phyloP scores from a whole-genome alignment of 2,888 invertebrate species.

The Aproaerema taeniolella region DNA sequence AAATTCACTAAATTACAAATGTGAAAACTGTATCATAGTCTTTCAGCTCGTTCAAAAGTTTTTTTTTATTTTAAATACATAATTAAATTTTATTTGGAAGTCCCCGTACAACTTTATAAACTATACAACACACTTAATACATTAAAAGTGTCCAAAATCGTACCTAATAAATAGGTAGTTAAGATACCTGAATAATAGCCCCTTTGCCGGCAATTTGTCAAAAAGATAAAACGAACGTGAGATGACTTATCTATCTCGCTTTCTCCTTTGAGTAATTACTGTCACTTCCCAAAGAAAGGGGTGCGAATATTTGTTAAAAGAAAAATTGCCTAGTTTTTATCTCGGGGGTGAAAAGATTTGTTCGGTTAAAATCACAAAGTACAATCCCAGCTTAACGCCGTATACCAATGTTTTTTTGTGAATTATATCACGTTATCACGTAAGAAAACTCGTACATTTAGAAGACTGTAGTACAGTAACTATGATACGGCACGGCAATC shows the following conservation, averaged over 20 bases:
- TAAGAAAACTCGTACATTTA: too few species aligned
- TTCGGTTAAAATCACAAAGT: not conserved
- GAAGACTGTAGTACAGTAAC: too few species aligned
- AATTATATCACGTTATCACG: not conserved
- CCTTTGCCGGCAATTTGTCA: constrained; percentile 16
- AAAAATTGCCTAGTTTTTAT: not conserved
- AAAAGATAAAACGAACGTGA: constrained; percentile 17
- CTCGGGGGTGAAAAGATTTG: not conserved
- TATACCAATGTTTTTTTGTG: not conserved
- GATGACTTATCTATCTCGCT: constrained; percentile 12
- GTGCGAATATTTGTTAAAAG: not conserved
- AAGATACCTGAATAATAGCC: constrained; percentile 9
- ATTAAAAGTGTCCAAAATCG: too few species aligned
- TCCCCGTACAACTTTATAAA: too few species aligned
- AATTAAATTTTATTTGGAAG: too few species aligned
- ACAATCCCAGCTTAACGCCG: not conserved
- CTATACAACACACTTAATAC: too few species aligned
- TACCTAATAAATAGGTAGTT: constrained; percentile 3
- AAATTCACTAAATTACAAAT: too few species aligned
- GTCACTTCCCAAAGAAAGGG: constrained; percentile 1
- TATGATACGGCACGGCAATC: too few species aligned
- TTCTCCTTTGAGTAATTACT: constrained; percentile 11
- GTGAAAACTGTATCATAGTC: too few species aligned
- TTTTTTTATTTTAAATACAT: too few species aligned
- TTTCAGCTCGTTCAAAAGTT: too few species aligned